These are phyloP conservation scores for Phyto melanocephala DNA, from an alignment of 2,888 invertebrate species.

Conservation along the genomic window DNA sequence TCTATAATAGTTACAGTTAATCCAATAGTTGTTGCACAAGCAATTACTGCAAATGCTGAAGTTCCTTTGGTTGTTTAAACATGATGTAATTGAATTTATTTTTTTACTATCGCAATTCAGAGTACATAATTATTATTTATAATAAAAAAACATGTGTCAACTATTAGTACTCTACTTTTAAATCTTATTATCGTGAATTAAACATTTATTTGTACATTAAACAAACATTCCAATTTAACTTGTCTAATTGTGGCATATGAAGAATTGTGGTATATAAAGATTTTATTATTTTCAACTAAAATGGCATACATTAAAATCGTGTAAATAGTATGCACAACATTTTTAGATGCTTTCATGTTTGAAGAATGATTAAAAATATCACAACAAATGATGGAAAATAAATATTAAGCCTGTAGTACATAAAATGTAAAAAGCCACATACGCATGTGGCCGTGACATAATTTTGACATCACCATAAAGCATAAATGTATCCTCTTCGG, in stretches of 20 bases:
- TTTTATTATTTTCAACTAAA: too few relatives aligned
- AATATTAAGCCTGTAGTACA: too few relatives aligned
- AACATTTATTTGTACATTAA: slow-evolving; percentile 27
- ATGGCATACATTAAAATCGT: too few relatives aligned
- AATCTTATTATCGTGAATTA: neutral
- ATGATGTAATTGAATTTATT: slow-evolving; percentile 14
- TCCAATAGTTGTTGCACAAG: slow-evolving; percentile 57
- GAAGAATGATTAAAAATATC: too few relatives aligned
- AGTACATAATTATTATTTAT: slow-evolving; percentile 1
- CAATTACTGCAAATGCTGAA: slow-evolving; percentile 65
- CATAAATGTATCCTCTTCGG: too few relatives aligned
- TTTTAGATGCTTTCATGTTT: too few relatives aligned
- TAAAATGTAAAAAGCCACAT: too few relatives aligned
- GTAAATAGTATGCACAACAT: too few relatives aligned
- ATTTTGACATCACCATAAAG: too few relatives aligned
- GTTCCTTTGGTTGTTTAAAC: slow-evolving; percentile 68
- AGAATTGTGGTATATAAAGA: neutral
- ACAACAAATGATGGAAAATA: too few relatives aligned
- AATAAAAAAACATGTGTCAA: slow-evolving; percentile 17
- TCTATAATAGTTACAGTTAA: slow-evolving; percentile 56
- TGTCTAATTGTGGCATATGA: slow-evolving; percentile 32
- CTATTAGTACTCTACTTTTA: slow-evolving; percentile 21
- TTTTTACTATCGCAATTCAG: neutral
- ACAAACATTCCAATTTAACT: slow-evolving; percentile 56
- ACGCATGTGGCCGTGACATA: too few relatives aligned